These are phyloP conservation scores for Xiphias gladius DNA, from an alignment of 2,113 vertebrate genomes.

Conservation along the genomic window DNA sequence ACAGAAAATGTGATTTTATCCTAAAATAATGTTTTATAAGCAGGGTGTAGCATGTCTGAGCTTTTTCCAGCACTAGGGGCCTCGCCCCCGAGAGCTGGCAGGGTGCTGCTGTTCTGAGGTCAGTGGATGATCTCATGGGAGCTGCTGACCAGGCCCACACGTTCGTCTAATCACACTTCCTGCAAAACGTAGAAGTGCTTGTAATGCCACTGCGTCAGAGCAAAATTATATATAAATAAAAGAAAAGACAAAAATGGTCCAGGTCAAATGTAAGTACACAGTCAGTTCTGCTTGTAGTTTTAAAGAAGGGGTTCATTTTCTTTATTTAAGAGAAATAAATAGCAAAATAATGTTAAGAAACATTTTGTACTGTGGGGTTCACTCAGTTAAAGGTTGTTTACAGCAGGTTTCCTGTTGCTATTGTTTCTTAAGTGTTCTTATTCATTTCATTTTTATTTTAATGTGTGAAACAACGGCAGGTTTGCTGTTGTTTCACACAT, in stretches of 20 bases:
- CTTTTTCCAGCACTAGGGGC: slow-evolving; percentile 16
- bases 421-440: too few relatives aligned
- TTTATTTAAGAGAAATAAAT: neutral
- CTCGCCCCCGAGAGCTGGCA: slow-evolving; percentile 41
- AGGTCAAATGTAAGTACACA: neutral
- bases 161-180: slow-evolving; percentile 64
- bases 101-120: slow-evolving; percentile 56
- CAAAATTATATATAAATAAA: slow-evolving; percentile 1
- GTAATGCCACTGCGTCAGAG: neutral
- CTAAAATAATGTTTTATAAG: slow-evolving; percentile 52
- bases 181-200: slow-evolving; percentile 32
- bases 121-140: slow-evolving; percentile 74
- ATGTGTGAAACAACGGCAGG: too few relatives aligned
- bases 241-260: neutral
- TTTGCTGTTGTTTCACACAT: neutral
- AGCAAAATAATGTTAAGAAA: neutral
- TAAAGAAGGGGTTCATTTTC: neutral
- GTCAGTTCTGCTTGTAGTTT: neutral
- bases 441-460: too few relatives aligned
- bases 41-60: slow-evolving; percentile 52
- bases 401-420: neutral
- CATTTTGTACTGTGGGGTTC: neutral
- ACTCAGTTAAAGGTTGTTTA: neutral
- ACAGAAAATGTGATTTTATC: slow-evolving; percentile 19
- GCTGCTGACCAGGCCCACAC: slow-evolving; percentile 45